Evolutionary conservation across 2,797 vertebrate genomes (phyloP).

Genomic region (Pangasius krempfi): DNA sequence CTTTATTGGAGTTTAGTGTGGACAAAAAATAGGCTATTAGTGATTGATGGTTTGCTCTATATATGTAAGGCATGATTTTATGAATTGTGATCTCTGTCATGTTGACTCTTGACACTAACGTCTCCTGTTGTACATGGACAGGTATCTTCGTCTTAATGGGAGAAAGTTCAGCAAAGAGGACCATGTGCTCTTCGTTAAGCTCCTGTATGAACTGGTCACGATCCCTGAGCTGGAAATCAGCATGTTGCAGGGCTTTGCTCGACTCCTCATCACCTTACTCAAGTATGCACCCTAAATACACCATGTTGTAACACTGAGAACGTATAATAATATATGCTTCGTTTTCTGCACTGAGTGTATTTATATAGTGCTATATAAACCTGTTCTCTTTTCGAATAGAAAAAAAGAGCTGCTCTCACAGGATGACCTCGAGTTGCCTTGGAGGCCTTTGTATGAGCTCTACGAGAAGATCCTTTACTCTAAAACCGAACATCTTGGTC

Average conservation of each 20-base stretch:
- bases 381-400: conserved; percentile 68
- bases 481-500: conserved; percentile 95
- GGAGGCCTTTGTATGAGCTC: conserved; percentile 91
- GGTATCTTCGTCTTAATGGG: conserved; percentile 93
- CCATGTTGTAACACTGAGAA: background rate
- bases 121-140: conserved; percentile 62
- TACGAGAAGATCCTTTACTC: conserved; percentile 92
- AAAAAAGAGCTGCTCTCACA: conserved; percentile 96
- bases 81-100: conserved; percentile 11
- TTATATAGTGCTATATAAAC: background rate
- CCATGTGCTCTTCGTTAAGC: conserved; percentile 93
- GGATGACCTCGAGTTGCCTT: conserved; percentile 93
- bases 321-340: background rate
- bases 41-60: background rate
- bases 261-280: conserved; percentile 90
- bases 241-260: conserved; percentile 94
- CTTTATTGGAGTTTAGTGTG: background rate
- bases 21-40: too few relatives aligned
- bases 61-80: background rate
- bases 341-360: background rate
- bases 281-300: conserved; percentile 81
- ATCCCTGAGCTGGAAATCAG: conserved; percentile 92
- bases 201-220: conserved; percentile 93
- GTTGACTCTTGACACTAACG: background rate
- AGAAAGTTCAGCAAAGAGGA: conserved; percentile 95